Evolutionary conservation across 2,797 vertebrate species (phyloP).

Genomic region (Remorina albescens): DNA sequence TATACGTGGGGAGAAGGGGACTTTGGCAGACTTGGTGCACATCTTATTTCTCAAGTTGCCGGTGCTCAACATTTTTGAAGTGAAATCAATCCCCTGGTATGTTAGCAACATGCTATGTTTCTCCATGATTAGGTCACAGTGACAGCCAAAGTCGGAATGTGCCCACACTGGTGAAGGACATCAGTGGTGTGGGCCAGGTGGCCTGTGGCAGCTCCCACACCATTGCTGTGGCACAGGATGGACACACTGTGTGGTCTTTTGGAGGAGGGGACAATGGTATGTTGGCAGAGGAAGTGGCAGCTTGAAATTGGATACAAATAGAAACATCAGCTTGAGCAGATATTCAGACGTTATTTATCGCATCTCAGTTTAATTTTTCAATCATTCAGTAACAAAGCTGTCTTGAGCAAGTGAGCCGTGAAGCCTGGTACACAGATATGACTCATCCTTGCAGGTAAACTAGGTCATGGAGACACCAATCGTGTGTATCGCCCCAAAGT

Average conservation of each 20-base stretch:
- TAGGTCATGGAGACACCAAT: slow-evolving; percentile 89
- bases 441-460: slow-evolving; percentile 83
- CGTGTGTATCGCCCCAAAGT: slow-evolving; percentile 89
- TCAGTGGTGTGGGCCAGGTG: slow-evolving; percentile 87
- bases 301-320: background rate
- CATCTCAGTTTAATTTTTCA: background rate
- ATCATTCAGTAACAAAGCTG: background rate
- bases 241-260: slow-evolving; percentile 88
- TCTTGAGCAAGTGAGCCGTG: slow-evolving; percentile 2
- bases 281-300: background rate
- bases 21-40: slow-evolving; percentile 87
- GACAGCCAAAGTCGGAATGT: slow-evolving; percentile 88
- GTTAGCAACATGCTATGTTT: background rate
- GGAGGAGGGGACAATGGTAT: slow-evolving; percentile 89
- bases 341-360: background rate
- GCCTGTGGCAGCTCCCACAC: slow-evolving; percentile 90
- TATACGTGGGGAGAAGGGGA: slow-evolving; percentile 91
- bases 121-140: slow-evolving; percentile 81
- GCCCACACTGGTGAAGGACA: slow-evolving; percentile 89
- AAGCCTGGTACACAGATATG: background rate
- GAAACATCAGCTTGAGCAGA: background rate
- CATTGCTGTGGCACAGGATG: slow-evolving; percentile 87
- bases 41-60: slow-evolving; percentile 10
- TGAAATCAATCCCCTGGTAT: background rate
- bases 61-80: background rate